Base-by-base conservation (phyloP, 2,113 vertebrate genomes). In the Symphodus melops region DNA sequence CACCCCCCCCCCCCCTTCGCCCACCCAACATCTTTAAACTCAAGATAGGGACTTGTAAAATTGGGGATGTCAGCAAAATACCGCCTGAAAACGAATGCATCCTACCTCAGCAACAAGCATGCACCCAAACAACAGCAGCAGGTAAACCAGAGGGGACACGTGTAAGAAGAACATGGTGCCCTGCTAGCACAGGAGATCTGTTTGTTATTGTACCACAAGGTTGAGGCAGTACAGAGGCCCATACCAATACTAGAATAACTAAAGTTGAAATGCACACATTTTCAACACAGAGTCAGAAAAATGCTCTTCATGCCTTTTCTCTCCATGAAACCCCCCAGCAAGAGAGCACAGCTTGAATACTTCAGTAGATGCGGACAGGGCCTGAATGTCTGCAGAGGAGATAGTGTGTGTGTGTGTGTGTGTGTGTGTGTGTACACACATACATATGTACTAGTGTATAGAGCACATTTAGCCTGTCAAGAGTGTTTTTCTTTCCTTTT, bases 1-100 rank as follows among this genome's bases (percentile, higher is more conserved):
- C 21, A 79, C 16, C 55, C 57, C 55, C 57, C 68, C 68, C 36
- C 48, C 9, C 19, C 10, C 19, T 20, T n/a, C 20, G 48, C 48
- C 48, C 48, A 51, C 48, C 42, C 48, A 19, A 52, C 64, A 57
- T 89, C 85, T 77, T 90, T 89, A 87, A 86, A 91, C 65, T 81
- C 77, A 75, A 82, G 59, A 49, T 28, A 72, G 46, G 75, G 75
- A 84, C 81, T 78, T 77, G 41, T 64, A 53, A 82, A 87, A 87
- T 77, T 54, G 68, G 75, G 71, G 68, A 54, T 79, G 88, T 87
- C 88, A 86, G 83, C 85, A 81, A n/a, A 83, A 91, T 84, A n/a
- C 8, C 51, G 67, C 76, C 64, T 20, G 55, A 88, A 82, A 41
- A 79, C 78, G 54, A 36, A 11, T 80, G 81, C 62, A 28, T 79